Base-by-base conservation (phyloP, 2,113 vertebrate species). In the Saccopteryx leptura region DNA sequence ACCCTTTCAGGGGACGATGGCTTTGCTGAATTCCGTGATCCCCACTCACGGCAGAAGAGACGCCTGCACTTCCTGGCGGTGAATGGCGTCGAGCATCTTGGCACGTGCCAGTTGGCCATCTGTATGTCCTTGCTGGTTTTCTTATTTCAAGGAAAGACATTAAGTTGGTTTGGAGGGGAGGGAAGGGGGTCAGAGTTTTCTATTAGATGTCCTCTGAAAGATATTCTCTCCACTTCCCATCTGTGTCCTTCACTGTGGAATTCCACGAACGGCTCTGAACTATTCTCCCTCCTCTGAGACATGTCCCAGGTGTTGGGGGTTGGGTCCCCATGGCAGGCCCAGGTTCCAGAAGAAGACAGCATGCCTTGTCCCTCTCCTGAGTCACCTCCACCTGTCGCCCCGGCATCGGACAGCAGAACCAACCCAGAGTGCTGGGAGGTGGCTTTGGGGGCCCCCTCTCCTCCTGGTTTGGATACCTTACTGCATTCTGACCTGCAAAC, bases 351-450 rank as follows among this genome's bases (percentile, higher is more conserved):
- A 48, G n/a, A 46, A 5, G 31, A 2, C 0, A 1, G 56, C n/a
- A 4, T 10, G 10, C 8, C 19, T 52, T 28, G 8, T 21, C 21
- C 7, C 17, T 17, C 28, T 1, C 10, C 31, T 26, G 50, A 4
- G 5, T 28, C 68, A n/a, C 23, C n/a, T 17, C 15, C 3, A 1
- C 14, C 2, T 1, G n/a, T 0, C 15, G 4, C 9, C 48, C 31
- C 18, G 0, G 0, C 3, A 2, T 21, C 15, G 10, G 50, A 6
- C 28, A 4, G 9, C 56, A 1, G 12, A 4, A 14, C 10, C 58
- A 4, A 14, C 10, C 58, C 17, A 0, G 39, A 13, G 39, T 2
- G 12, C 33, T 0, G 52, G 5, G 17, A 4, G 11, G 61, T 3
- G 61, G 21, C 60, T 60, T 26, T 56, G 24, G 15, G 66, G 2